Evolutionary conservation across 2,888 invertebrate genomes (phyloP).

Genomic region (Hyppa rectilinea): DNA sequence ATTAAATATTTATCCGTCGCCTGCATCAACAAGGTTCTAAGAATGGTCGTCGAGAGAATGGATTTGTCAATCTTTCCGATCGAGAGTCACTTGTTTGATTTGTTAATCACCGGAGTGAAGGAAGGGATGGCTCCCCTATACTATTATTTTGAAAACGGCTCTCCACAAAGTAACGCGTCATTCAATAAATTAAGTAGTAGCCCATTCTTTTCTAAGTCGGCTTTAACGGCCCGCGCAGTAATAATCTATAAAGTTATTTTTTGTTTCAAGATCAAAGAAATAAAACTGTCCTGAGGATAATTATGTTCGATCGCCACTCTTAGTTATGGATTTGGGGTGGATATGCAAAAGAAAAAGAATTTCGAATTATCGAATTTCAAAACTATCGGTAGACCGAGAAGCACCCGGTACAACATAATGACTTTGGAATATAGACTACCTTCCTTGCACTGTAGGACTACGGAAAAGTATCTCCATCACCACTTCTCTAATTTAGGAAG

Average conservation of each 20-base stretch:
- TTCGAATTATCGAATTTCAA: no score
- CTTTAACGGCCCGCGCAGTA: constrained; percentile 32
- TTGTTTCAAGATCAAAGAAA: constrained; percentile 50
- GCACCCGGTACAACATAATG: background rate
- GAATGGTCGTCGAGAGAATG: constrained; percentile 32
- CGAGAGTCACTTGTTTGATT: constrained; percentile 58
- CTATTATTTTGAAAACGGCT: constrained; percentile 57
- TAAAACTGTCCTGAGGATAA: constrained; percentile 32
- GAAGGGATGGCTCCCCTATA: constrained; percentile 16
- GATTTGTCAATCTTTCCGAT: constrained; percentile 52
- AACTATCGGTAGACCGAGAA: no score
- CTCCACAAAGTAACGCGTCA: constrained; percentile 49
- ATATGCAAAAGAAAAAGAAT: no score
- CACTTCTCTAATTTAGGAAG: background rate
- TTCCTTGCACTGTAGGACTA: no score
- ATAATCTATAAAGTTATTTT: constrained; percentile 49
- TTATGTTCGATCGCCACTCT: constrained; percentile 20
- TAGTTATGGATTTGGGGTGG: constrained; percentile 2
- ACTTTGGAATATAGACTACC: background rate
- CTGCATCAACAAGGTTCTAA: constrained; percentile 34
- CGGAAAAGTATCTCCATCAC: no score
- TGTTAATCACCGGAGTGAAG: constrained; percentile 48
- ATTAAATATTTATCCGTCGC: constrained; percentile 41
- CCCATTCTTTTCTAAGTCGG: constrained; percentile 44
- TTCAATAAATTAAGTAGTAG: constrained; percentile 59